Conservation (phyloP, 2,797 vertebrate genomes). For the Sciurus vulgaris region DNA sequence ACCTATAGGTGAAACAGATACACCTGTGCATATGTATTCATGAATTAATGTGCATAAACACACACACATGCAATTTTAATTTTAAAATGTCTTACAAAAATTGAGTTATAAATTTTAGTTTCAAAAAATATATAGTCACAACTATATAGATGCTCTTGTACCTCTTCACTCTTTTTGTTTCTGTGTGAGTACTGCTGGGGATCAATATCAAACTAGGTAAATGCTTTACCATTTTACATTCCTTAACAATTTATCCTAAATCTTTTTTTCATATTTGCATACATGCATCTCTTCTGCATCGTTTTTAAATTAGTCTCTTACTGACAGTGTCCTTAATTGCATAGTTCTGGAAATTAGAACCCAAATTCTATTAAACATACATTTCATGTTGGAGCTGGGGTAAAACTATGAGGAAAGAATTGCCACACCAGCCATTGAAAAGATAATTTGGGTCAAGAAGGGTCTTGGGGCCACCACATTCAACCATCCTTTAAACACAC, state of each 20-base stretch:
- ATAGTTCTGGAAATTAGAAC: conserved; percentile 40
- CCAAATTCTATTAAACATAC: not conserved
- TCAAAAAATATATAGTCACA: not conserved
- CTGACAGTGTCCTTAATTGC: not conserved
- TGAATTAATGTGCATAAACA: not conserved
- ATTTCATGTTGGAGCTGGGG: not conserved
- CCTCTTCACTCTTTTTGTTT: not conserved
- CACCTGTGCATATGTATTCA: not conserved
- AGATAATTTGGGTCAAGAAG: not conserved
- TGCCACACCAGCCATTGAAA: not conserved
- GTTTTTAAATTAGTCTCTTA: not conserved
- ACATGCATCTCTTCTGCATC: not conserved
- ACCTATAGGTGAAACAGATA: not conserved
- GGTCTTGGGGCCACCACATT: not conserved
- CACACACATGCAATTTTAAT: not conserved
- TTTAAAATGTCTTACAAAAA: not conserved
- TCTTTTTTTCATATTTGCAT: not conserved
- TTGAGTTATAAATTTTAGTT: not conserved
- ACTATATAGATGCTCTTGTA: not conserved
- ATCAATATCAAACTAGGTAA: not conserved
- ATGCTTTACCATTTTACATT: not conserved
- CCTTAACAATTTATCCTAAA: not conserved
- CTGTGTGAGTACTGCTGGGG: not conserved
- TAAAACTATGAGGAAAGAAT: not conserved
- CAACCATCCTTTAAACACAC: not conserved